Percentiles rank a stretch among this genome's conserved stretches.
These are phyloP conservation scores for Gadus macrocephalus DNA, from an alignment of 2,113 vertebrate species.

Conservation along the genomic window DNA sequence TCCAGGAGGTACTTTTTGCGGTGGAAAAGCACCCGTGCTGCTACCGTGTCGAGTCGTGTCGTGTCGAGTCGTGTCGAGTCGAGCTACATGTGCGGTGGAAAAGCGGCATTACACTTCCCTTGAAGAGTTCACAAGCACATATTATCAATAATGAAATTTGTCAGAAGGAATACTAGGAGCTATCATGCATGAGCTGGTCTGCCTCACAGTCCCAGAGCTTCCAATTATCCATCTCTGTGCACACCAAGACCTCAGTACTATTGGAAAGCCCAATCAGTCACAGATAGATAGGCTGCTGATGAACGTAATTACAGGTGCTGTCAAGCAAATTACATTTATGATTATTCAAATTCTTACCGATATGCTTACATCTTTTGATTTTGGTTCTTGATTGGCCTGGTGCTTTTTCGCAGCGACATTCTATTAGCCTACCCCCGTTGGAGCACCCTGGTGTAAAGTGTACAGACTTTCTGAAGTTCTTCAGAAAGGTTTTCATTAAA, in stretches of 20 bases:
- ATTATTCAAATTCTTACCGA: background rate
- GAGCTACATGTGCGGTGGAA: no score
- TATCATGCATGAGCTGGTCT: background rate
- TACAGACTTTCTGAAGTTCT: no score
- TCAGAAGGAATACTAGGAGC: background rate
- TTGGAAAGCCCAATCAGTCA: slow-evolving; percentile 17
- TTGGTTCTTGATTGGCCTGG: background rate
- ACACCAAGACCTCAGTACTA: background rate
- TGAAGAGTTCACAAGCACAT: background rate
- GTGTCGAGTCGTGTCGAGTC: no score
- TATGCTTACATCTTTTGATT: background rate
- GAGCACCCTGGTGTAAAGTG: no score
- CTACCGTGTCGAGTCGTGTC: no score
- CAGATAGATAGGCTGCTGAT: background rate
- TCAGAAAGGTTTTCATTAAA: no score
- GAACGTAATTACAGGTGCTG: background rate
- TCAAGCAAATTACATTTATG: background rate
- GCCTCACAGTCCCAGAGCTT: background rate
- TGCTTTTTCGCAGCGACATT: background rate
- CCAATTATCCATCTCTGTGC: background rate
- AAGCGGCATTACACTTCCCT: no score
- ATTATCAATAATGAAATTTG: background rate
- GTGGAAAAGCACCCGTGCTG: no score
- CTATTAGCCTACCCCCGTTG: background rate
- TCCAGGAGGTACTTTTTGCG: no score